These are phyloP conservation scores for Eurytemora carolleeae DNA, from an alignment of 1,140 invertebrate species.

Conservation along the genomic window DNA sequence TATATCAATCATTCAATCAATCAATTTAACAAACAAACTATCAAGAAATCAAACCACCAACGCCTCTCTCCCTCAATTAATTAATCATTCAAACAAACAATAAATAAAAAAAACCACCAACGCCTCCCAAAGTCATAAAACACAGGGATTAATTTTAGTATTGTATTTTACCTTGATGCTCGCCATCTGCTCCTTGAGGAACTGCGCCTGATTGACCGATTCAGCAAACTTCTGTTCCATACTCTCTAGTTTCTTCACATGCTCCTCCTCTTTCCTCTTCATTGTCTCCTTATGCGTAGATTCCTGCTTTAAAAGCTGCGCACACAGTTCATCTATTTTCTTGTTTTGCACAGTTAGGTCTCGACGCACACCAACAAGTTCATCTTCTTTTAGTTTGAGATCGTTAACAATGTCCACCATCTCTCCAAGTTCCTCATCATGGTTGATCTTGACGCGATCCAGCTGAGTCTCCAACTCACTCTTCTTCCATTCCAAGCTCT, in stretches of 20 bases:
- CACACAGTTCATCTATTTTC: neutral
- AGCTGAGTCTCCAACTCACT: slow-evolving; percentile 1
- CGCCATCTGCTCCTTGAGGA: slow-evolving; percentile 8
- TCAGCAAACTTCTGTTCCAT: neutral
- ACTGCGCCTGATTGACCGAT: slow-evolving; percentile 1
- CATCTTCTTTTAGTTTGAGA: slow-evolving; percentile 9
- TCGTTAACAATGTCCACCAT: slow-evolving; percentile 12
- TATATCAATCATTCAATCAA: too few relatives aligned
- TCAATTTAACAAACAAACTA: too few relatives aligned
- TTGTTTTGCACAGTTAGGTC: neutral
- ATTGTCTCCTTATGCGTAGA: neutral
- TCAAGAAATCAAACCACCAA: too few relatives aligned
- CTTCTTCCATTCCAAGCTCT: neutral
- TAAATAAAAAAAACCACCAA: too few relatives aligned
- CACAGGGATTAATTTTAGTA: too few relatives aligned
- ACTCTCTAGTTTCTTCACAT: neutral
- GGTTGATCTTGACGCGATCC: neutral
- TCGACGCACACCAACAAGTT: neutral
- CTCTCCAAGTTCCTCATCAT: slow-evolving; percentile 13
- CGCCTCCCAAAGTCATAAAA: too few relatives aligned
- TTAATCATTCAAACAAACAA: too few relatives aligned
- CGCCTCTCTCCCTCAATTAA: too few relatives aligned
- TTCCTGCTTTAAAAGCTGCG: neutral
- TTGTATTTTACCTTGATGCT: slow-evolving; percentile 3
- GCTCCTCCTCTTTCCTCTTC: neutral